Conservation (phyloP, 2,888 invertebrate genomes). For the Acronicta alni region DNA sequence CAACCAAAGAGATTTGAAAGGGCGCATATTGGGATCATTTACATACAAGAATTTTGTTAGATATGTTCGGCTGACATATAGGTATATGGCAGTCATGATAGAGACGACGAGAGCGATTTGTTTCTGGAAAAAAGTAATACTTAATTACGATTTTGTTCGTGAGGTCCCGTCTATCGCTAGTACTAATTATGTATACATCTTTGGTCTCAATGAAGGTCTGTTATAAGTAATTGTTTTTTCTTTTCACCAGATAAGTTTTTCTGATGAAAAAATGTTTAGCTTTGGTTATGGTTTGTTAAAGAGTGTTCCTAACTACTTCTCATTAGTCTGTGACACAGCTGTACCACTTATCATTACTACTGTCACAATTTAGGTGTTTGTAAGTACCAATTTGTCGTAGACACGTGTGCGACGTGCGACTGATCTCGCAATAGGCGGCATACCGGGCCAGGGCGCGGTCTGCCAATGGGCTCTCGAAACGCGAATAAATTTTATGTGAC, state of each 20-base stretch:
- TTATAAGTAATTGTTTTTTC: not conserved
- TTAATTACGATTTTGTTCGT: no score
- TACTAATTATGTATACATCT: no score
- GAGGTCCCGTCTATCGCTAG: no score
- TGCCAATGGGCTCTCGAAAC: constrained; percentile 71
- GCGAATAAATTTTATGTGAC: constrained; percentile 70
- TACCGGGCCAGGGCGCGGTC: constrained; percentile 81
- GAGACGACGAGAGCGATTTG: no score
- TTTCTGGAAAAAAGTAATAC: no score
- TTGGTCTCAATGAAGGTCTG: no score
- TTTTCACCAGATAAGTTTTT: not conserved
- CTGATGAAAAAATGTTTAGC: constrained; percentile 15
- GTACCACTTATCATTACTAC: constrained; percentile 45
- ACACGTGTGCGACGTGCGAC: constrained; percentile 76
- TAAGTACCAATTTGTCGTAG: constrained; percentile 64
- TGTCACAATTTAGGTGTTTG: constrained; percentile 55
- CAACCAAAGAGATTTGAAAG: no score
- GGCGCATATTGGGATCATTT: no score
- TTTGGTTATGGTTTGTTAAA: not conserved
- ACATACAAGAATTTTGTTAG: no score
- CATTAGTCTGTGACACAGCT: constrained; percentile 40
- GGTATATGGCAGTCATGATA: no score
- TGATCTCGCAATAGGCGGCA: constrained; percentile 77
- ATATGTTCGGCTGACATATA: no score
- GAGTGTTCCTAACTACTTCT: no score